Conservation (phyloP, 2,888 invertebrate species). For the Drosophila acutilabella region DNA sequence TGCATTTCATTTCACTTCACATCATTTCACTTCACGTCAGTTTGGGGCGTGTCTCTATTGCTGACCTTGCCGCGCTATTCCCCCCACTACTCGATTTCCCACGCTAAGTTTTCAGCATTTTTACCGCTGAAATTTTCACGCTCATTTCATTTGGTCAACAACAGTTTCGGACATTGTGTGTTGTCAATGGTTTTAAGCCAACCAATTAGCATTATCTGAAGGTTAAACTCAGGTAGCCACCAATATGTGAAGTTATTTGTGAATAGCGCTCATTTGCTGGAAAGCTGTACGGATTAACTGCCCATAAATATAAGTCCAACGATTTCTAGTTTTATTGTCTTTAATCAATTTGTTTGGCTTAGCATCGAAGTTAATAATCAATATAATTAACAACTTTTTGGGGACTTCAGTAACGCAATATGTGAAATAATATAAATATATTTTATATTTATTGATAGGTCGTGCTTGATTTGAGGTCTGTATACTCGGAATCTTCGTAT, state of each 20-base stretch:
- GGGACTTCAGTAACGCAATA: too few species aligned
- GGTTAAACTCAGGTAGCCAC: conserved; percentile 26
- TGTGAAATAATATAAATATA: too few species aligned
- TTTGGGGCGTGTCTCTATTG: conserved; percentile 49
- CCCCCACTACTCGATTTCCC: conserved; percentile 45
- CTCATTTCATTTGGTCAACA: conserved; percentile 54
- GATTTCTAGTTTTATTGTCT: conserved; percentile 16
- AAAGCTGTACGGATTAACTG: conserved; percentile 32
- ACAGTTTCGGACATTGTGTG: conserved; percentile 43
- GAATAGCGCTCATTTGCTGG: conserved; percentile 33
- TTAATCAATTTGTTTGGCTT: conserved; percentile 30
- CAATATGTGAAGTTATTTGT: conserved; percentile 13
- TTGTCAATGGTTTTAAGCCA: conserved; percentile 46
- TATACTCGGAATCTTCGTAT: background rate
- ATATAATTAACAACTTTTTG: background rate
- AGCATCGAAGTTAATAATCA: background rate
- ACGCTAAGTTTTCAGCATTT: conserved; percentile 33
- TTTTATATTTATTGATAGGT: too few species aligned
- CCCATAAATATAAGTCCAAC: conserved; percentile 14
- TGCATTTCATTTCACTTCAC: conserved; percentile 52
- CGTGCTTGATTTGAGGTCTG: background rate
- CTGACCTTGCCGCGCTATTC: conserved; percentile 41
- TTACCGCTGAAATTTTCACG: conserved; percentile 48
- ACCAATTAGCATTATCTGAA: conserved; percentile 60
- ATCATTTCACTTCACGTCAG: conserved; percentile 40